These are phyloP conservation scores for Tangara arthus DNA, from an alignment of 2,797 vertebrate genomes.

Conservation along the genomic window DNA sequence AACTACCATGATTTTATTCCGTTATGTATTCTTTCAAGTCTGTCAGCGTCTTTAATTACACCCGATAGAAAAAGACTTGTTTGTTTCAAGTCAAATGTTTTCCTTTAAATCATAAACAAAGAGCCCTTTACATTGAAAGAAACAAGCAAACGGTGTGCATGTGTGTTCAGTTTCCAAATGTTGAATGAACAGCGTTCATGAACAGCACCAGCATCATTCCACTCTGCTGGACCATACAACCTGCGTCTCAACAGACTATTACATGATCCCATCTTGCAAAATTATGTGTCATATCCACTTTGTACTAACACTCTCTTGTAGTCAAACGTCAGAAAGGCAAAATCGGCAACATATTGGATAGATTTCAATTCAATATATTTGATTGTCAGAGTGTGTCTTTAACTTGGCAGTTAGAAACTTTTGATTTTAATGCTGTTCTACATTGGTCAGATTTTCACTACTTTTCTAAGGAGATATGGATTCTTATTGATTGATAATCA, in stretches of 20 bases:
- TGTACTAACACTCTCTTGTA: neutral
- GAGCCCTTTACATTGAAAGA: neutral
- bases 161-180: neutral
- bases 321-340: neutral
- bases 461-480: neutral
- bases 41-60: neutral
- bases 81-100: neutral
- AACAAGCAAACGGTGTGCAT: neutral
- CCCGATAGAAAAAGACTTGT: neutral
- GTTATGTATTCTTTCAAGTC: neutral
- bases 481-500: neutral
- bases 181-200: neutral
- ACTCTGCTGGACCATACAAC: neutral
- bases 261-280: neutral
- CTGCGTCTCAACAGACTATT: neutral
- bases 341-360: accelerated
- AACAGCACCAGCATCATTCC: neutral
- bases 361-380: neutral
- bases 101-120: neutral
- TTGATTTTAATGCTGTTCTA: neutral
- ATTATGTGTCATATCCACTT: neutral
- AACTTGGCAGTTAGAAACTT: neutral
- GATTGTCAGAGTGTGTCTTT: neutral
- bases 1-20: neutral
- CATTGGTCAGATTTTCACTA: neutral